Percentiles rank a stretch among this genome's conserved stretches.
phyloP scores from a whole-genome alignment of 2,797 vertebrate species.

The Sebastes aleutianus region DNA sequence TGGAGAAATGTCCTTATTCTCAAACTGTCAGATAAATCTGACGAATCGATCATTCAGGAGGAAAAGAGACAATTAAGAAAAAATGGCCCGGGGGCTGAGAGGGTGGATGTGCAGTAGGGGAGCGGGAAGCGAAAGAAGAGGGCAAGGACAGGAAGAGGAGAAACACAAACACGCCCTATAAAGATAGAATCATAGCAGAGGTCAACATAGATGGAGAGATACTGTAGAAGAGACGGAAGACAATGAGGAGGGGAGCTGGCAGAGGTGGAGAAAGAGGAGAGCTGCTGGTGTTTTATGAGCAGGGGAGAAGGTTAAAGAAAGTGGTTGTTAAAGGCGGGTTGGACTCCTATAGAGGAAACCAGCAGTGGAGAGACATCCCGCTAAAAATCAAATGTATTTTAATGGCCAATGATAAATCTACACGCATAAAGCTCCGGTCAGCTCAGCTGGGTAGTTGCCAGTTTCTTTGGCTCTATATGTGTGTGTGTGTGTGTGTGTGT shows the following conservation, averaged over 20 bases:
- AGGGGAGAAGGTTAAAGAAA: constrained; percentile 75
- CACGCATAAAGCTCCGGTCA: constrained; percentile 59
- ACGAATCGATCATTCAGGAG: constrained; percentile 56
- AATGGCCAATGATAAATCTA: constrained; percentile 77
- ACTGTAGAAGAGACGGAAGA: constrained; percentile 32
- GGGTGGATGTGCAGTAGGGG: constrained; percentile 30
- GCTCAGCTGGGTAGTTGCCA: constrained; percentile 36
- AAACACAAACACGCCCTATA: constrained; percentile 40
- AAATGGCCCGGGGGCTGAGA: constrained; percentile 47
- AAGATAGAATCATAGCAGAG: constrained; percentile 63
- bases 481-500: neutral
- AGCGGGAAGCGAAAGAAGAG: constrained; percentile 18
- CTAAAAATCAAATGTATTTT: constrained; percentile 80
- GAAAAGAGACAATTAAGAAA: constrained; percentile 53
- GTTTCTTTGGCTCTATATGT: constrained; percentile 23
- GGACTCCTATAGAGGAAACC: constrained; percentile 54
- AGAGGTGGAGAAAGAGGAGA: constrained; percentile 28
- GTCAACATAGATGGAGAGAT: constrained; percentile 59
- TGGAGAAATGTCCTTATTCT: constrained; percentile 23
- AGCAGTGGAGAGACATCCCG: constrained; percentile 45
- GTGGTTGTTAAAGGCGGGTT: constrained; percentile 60
- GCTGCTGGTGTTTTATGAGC: constrained; percentile 67
- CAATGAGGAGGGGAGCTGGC: constrained; percentile 8
- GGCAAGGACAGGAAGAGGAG: constrained; percentile 44
- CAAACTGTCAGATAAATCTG: constrained; percentile 50